Evolutionary conservation across 2,797 vertebrate genomes (phyloP).

Genomic region (Neostethus bicornis): DNA sequence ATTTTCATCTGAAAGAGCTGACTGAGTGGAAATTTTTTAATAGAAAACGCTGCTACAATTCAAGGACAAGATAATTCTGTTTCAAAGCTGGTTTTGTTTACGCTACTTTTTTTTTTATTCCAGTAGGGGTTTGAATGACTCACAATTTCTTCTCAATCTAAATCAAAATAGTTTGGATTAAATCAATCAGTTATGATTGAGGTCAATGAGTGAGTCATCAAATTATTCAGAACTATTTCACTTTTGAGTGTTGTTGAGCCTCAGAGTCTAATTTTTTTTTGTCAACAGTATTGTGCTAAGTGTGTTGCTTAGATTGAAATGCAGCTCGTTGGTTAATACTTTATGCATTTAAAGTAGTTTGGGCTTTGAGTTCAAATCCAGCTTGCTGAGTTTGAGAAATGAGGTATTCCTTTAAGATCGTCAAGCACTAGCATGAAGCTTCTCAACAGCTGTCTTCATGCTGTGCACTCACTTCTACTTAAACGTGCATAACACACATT

Average conservation of each 20-base stretch:
- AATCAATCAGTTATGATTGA: too few relatives aligned
- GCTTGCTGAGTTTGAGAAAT: slow-evolving; percentile 31
- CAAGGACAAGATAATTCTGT: neutral
- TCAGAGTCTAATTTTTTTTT: neutral
- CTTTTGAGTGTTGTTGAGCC: too few relatives aligned
- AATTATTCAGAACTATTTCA: too few relatives aligned
- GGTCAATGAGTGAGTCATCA: too few relatives aligned
- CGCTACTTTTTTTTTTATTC: neutral
- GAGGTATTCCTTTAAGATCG: slow-evolving; percentile 44
- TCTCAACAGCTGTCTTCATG: slow-evolving; percentile 67
- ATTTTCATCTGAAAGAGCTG: neutral
- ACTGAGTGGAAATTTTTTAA: slow-evolving; percentile 1
- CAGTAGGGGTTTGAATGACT: neutral
- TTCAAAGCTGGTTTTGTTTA: neutral
- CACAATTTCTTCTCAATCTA: too few relatives aligned
- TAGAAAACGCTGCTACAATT: neutral
- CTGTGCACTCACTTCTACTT: slow-evolving; percentile 43
- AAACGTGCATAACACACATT: slow-evolving; percentile 67
- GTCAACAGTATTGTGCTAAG: neutral
- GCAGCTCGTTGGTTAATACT: neutral
- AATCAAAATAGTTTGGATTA: too few relatives aligned
- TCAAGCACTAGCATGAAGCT: slow-evolving; percentile 65
- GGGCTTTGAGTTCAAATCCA: slow-evolving; percentile 12
- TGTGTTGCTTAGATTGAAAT: neutral
- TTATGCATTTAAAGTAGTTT: neutral